Evolutionary conservation across 2,888 invertebrate species (phyloP), one percentile per base, ranked within the genome.

Genomic region (Amphipyra berbera): DNA sequence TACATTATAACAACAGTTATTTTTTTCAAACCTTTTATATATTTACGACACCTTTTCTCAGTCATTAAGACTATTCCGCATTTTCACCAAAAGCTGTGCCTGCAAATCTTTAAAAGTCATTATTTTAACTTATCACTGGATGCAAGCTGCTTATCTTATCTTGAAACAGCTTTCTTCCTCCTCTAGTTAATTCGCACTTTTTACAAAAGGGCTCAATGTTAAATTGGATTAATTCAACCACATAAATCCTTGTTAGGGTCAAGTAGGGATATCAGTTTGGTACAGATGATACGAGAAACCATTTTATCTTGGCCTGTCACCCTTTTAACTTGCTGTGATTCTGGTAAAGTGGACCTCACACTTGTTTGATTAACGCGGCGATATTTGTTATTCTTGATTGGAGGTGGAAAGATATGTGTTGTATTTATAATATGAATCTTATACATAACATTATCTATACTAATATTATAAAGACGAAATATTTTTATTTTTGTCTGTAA

Each of bases 171-270:
- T 73, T 68, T 70, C 66, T 66, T 61, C 40, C 54, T 50, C 59
- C 48, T 65, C 44, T 63, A 55, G 68, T 79, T 70, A 75, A 77
- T 80, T 81, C 78, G 53, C 65, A 61, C 69, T 86, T 87, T 89
- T 87, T 84, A 82, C 81, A 83, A 85, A 60, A 81, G 73, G 82
- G 80, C 82, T 86, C 84, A 85, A 80, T 83, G 87, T 83, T 86
- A 82, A 88, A 89, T 87, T 84, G 81, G 79, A 87, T 89, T 89
- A 88, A 88, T 88, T 88, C 86, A 68, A 78, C 85, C 85, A 86
- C 86, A 86, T 88, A 86, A 88, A 89, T 88, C 85, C 81, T 70
- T 72, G 82, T 85, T 83, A 84, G 68, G 86, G 77, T 81, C 79
- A 80, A 73, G 63, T 67, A 69, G 68, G 70, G 76, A 68, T 73